These are phyloP conservation scores for Sebastes flavidus DNA, from an alignment of 2,797 vertebrate genomes.

Conservation along the genomic window DNA sequence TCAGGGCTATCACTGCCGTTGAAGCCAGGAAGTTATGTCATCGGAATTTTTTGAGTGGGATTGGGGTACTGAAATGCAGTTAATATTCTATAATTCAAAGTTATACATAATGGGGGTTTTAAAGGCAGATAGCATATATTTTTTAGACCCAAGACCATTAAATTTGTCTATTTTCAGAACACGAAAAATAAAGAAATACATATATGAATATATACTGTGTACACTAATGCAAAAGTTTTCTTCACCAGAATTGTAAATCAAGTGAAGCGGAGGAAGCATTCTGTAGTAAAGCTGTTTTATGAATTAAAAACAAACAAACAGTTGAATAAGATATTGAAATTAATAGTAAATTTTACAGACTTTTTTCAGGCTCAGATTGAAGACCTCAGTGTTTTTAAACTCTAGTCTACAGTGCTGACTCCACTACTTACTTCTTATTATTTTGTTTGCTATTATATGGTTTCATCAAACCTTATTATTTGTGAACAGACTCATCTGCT, in stretches of 20 bases:
- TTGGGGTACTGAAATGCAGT: background rate
- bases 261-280: background rate
- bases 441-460: background rate
- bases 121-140: background rate
- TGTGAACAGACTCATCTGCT: background rate
- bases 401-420: background rate
- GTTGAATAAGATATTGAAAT: background rate
- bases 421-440: background rate
- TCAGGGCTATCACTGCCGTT: background rate
- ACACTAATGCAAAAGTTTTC: background rate
- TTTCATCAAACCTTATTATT: background rate
- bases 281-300: background rate
- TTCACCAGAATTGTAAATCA: background rate
- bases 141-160: background rate
- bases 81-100: background rate
- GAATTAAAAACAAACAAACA: background rate
- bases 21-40: background rate
- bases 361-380: too few species aligned
- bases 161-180: background rate
- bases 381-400: too few species aligned
- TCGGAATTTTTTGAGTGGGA: background rate
- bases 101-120: background rate
- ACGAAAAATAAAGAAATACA: background rate
- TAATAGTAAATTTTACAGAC: background rate
- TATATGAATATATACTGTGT: background rate